Evolutionary conservation across 2,888 invertebrate species (phyloP).

Genomic region (Cheilosia scutellata): DNA sequence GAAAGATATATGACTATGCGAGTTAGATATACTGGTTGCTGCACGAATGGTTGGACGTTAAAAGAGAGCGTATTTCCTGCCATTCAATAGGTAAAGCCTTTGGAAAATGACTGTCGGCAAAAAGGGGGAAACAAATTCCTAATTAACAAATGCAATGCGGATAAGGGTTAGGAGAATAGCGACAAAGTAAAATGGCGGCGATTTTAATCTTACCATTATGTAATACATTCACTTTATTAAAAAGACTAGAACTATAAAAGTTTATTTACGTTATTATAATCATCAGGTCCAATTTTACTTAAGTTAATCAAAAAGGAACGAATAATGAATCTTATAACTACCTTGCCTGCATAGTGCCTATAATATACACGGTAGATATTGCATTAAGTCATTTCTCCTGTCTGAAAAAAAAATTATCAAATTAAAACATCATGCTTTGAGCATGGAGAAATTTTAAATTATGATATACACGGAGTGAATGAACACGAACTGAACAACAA

Average conservation of each 20-base stretch:
- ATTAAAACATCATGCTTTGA: too few species aligned
- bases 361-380: too few species aligned
- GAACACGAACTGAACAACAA: too few species aligned
- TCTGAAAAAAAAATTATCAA: too few species aligned
- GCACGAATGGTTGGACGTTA: constrained; percentile 34
- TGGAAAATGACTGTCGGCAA: background rate
- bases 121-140: constrained; percentile 34
- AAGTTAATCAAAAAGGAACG: too few species aligned
- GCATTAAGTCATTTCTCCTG: too few species aligned
- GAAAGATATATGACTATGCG: constrained; percentile 63
- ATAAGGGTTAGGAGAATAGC: constrained; percentile 15
- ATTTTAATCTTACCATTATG: constrained; percentile 36
- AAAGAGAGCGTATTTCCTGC: constrained; percentile 43
- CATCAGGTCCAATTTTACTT: constrained; percentile 2
- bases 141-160: constrained; percentile 58
- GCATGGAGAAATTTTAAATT: too few species aligned
- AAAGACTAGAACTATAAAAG: constrained; percentile 25
- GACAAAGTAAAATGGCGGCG: constrained; percentile 46
- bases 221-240: background rate
- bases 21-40: constrained; percentile 39
- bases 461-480: too few species aligned
- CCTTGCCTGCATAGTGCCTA: too few species aligned
- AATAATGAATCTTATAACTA: too few species aligned
- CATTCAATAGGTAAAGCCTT: constrained; percentile 7
- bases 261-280: constrained; percentile 43